Evolutionary conservation across 35 echinoderm and acorn worm species (phyloP).

Genomic region (Apostichopus parvimensis): DNA sequence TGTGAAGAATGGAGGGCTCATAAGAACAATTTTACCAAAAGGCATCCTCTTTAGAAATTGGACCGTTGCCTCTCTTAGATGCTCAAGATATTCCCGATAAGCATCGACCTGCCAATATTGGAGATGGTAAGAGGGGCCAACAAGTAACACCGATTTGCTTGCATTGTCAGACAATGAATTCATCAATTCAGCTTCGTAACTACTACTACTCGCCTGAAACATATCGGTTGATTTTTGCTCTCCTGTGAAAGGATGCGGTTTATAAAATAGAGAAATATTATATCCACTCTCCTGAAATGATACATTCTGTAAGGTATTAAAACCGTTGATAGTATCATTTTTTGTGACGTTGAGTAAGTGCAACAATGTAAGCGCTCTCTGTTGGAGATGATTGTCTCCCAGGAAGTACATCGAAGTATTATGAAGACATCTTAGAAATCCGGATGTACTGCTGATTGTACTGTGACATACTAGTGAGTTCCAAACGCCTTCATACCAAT

Average conservation of each 20-base stretch:
- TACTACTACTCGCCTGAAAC: neutral
- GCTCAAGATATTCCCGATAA: neutral
- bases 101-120: neutral
- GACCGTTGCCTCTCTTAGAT: neutral
- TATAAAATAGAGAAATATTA: neutral
- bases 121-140: neutral
- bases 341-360: neutral
- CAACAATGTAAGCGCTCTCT: neutral
- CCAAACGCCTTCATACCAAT: neutral
- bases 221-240: neutral
- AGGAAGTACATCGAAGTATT: constrained; percentile 2
- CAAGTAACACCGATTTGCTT: neutral
- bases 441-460: neutral
- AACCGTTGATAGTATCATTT: neutral
- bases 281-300: neutral
- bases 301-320: neutral
- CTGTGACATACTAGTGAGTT: neutral
- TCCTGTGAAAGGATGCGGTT: neutral
- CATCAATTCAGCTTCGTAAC: neutral
- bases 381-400: neutral
- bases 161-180: neutral
- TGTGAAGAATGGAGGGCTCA: neutral
- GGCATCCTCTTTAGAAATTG: neutral
- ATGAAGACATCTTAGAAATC: neutral
- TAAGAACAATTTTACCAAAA: constrained; percentile 14